Percentiles rank a stretch among this genome's conserved stretches.
Evolutionary conservation across 1,140 invertebrate species (phyloP).

Genomic region (Pogonognathellus flavescens): DNA sequence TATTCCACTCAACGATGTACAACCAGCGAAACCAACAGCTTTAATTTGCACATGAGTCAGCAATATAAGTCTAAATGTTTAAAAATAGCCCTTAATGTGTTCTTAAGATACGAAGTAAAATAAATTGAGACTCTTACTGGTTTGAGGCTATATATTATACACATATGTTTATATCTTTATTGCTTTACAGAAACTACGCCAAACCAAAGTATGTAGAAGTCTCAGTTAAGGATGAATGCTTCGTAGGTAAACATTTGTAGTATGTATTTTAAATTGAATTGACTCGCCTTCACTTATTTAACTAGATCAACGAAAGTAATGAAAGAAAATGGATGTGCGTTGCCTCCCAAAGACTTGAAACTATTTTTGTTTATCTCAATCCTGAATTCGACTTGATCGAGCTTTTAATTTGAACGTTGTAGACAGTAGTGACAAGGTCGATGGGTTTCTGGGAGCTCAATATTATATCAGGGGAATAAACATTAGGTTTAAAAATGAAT

Average conservation of each 20-base stretch:
- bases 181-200: background rate
- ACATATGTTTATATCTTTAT: background rate
- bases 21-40: no score
- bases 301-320: no score
- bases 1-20: no score
- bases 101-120: background rate
- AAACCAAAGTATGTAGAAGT: constrained; percentile 2
- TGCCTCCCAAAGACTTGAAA: background rate
- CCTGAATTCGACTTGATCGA: background rate
- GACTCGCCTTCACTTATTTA: background rate
- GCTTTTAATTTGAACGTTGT: background rate
- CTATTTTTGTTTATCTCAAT: background rate
- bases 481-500: background rate
- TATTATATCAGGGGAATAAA: no score
- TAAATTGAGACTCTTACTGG: background rate
- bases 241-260: background rate
- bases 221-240: background rate
- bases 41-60: no score
- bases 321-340: no score
- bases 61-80: background rate
- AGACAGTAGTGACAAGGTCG: background rate
- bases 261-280: background rate
- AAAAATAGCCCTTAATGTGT: constrained; percentile 6
- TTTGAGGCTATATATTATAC: background rate
- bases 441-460: background rate